These are phyloP conservation scores for Halisarca cf. caerulea DNA, from an alignment of 37 sponge, comb jelly and placozoan species.

Conservation along the genomic window DNA sequence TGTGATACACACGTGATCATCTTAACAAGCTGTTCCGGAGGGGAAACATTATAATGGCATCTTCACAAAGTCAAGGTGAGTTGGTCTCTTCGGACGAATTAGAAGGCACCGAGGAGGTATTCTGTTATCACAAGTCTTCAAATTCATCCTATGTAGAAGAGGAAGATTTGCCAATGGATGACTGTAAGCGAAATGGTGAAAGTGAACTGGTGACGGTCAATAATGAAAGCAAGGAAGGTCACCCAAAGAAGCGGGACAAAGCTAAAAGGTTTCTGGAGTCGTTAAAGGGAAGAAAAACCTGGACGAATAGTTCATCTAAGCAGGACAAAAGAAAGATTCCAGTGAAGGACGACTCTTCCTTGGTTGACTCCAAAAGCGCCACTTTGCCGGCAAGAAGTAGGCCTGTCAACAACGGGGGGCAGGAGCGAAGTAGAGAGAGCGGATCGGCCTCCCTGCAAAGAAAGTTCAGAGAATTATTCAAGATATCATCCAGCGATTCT, in stretches of 20 bases:
- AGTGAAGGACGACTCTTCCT: neutral
- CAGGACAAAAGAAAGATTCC: neutral
- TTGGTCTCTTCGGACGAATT: neutral
- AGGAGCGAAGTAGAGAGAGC: neutral
- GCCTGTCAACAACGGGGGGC: neutral
- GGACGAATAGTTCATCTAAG: neutral
- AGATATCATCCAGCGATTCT: conserved; percentile 19
- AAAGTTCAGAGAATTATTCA: conserved; percentile 7
- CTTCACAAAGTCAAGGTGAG: neutral
- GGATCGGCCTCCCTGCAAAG: neutral
- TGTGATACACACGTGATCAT: neutral
- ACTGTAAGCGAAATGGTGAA: neutral
- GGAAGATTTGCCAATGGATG: neutral
- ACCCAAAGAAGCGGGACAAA: neutral
- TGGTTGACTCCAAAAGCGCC: neutral
- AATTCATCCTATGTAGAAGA: neutral
- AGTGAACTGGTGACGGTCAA: neutral
- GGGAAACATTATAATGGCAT: neutral
- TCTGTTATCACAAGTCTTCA: conserved; percentile 22
- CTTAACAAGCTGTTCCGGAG: neutral
- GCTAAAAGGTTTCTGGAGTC: neutral
- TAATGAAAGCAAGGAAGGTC: neutral
- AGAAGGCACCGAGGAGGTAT: conserved; percentile 44
- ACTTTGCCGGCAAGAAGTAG: neutral
- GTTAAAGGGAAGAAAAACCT: neutral